A percentile compares a stretch with the other conserved stretches of the same genome.
Conservation (phyloP, 2,797 vertebrate species). For the Intellagama lesueurii region DNA sequence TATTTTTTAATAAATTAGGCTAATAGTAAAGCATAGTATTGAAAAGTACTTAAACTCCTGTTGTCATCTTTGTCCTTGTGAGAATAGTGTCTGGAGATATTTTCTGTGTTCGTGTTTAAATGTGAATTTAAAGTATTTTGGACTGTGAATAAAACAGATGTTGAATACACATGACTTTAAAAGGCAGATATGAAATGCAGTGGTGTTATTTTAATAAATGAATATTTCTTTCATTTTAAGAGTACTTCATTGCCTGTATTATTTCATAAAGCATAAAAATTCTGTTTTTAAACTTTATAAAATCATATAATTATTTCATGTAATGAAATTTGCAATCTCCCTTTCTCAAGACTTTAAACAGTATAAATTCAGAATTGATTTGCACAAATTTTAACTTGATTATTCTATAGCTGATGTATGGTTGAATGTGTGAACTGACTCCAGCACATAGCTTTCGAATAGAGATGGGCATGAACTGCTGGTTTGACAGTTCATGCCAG, state of each 20-base stretch:
- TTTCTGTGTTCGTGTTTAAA: neutral
- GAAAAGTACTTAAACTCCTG: conserved; percentile 22
- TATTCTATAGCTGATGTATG: neutral
- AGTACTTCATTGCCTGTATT: neutral
- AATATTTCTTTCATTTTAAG: neutral
- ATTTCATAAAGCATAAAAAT: neutral
- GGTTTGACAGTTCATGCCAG: too few relatives aligned
- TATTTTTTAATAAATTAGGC: conserved; percentile 28
- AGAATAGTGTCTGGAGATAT: neutral
- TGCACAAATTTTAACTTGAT: neutral
- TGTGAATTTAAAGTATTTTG: neutral
- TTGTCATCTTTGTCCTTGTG: neutral
- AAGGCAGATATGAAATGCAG: neutral
- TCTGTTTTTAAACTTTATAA: neutral
- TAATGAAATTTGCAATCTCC: neutral
- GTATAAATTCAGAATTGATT: neutral
- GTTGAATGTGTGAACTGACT: neutral
- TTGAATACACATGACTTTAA: neutral
- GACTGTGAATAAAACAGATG: neutral
- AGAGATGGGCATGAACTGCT: too few relatives aligned
- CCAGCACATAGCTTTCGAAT: neutral
- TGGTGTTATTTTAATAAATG: neutral
- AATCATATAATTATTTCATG: neutral
- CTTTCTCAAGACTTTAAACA: neutral
- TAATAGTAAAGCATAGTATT: neutral